These are phyloP conservation scores for Disparrhopalites patrizii DNA, from an alignment of 2,888 invertebrate species.

Conservation along the genomic window DNA sequence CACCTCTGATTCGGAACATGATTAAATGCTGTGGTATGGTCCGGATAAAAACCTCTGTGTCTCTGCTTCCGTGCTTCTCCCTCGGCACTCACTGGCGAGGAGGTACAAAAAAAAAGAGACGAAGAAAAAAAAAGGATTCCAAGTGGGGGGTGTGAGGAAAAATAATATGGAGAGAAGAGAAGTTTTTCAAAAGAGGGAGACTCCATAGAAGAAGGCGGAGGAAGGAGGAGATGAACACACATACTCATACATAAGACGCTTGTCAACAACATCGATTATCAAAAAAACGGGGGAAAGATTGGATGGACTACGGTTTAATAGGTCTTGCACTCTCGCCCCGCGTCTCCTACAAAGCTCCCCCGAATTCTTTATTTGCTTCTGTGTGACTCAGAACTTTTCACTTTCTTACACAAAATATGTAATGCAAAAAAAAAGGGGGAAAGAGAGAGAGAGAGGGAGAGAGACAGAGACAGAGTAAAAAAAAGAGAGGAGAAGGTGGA, in stretches of 20 bases:
- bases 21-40: neutral
- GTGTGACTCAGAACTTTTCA: neutral
- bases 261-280: neutral
- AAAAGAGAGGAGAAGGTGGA: constrained; percentile 8
- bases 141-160: neutral
- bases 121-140: neutral
- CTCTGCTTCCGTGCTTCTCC: neutral
- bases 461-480: too few species aligned
- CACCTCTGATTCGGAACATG: neutral
- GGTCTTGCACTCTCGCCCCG: neutral
- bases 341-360: neutral
- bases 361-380: neutral
- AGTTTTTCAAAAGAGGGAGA: too few species aligned
- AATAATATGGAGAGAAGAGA: too few species aligned
- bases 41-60: neutral
- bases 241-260: too few species aligned
- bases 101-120: neutral
- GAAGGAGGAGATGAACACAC: too few species aligned
- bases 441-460: too few species aligned
- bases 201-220: too few species aligned
- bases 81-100: neutral
- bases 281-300: neutral
- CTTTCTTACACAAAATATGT: neutral
- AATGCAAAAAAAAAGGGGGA: neutral
- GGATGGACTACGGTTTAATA: constrained; percentile 2